Evolutionary conservation across 2,888 invertebrate species (phyloP), one percentile per base, ranked within the genome.

Genomic region (Dynastes grantii): DNA sequence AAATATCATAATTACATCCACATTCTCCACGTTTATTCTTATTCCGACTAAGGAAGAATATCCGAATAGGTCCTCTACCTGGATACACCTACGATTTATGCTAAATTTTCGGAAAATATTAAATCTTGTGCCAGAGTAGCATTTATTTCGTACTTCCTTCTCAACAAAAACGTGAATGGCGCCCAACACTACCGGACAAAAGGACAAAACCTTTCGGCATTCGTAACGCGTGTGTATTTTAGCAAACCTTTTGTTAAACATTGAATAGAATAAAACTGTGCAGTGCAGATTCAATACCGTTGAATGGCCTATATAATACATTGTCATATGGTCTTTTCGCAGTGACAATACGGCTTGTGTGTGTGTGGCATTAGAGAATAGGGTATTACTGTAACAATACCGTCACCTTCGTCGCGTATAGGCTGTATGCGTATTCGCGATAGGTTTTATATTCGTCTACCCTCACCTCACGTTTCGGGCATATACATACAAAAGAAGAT

Each of bases 201-300:
- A 85, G 86, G 83, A 86, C 87, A 87, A 88, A 87, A 86, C 87
- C 88, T 88, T 88, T 88, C 88, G 88, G 88, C 87, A 88, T 88
- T 88, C 86, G 88, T 85, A 88, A 88, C 88, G 88, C 88, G 88
- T 89, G 88, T 88, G 88, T 89, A 88, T 88, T 88, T 88, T 88
- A 88, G 87, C 86, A 85, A 83, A 82, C 83, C 85, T 82, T 85
- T 87, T 87, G 86, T 86, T 83, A 84, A 84, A 84, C 82, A 81
- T 82, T 86, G 85, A 87, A 87, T 87, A 86, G 88, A 87, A 88
- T 88, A 87, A 88, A 88, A 88, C 87, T 88, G 87, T 88, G 86
- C 86, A 86, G 86, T 83, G 85, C 73, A 75, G 86, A 87, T 88
- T 88, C 87, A 87, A 87, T 87, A 85, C 73, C 86, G 81, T 80